phyloP scores from a whole-genome alignment of 2,797 vertebrate species.

The Manis crassicaudata region DNA sequence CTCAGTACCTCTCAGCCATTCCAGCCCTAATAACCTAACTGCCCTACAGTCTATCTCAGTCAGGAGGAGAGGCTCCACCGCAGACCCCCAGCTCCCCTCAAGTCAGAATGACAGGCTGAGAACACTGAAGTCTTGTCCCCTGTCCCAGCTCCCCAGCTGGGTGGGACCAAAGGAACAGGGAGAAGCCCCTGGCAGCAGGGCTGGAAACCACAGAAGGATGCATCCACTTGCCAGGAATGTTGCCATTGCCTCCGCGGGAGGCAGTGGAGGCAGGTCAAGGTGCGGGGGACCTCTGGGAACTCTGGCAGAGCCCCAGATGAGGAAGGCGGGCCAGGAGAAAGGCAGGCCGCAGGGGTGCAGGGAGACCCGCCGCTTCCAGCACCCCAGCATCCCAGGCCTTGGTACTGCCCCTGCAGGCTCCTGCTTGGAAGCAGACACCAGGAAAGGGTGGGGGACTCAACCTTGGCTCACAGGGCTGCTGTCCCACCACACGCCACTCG shows the following conservation, averaged over 20 bases:
- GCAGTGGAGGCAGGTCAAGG: neutral
- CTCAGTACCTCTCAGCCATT: neutral
- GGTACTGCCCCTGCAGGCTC: no score
- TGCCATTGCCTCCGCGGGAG: neutral
- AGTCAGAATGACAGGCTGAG: neutral
- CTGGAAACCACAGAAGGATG: neutral
- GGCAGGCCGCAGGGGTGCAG: no score
- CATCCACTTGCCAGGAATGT: neutral
- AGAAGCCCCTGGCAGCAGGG: neutral
- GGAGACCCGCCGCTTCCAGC: neutral
- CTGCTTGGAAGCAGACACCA: neutral
- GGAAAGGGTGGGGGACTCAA: neutral
- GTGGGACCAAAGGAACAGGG: neutral
- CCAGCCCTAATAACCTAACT: neutral
- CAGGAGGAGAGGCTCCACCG: neutral
- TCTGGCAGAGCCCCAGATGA: neutral
- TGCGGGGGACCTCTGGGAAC: neutral
- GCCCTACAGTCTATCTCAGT: neutral
- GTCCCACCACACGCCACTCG: neutral
- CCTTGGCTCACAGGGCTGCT: neutral
- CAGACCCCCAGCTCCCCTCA: neutral
- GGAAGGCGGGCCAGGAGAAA: neutral
- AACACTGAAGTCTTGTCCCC: neutral
- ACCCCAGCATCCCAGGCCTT: accelerated
- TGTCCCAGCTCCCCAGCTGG: neutral